Percentiles rank a stretch among this genome's conserved stretches.
phyloP scores from a whole-genome alignment of 1,140 invertebrate species.

The Uloborus diversus region DNA sequence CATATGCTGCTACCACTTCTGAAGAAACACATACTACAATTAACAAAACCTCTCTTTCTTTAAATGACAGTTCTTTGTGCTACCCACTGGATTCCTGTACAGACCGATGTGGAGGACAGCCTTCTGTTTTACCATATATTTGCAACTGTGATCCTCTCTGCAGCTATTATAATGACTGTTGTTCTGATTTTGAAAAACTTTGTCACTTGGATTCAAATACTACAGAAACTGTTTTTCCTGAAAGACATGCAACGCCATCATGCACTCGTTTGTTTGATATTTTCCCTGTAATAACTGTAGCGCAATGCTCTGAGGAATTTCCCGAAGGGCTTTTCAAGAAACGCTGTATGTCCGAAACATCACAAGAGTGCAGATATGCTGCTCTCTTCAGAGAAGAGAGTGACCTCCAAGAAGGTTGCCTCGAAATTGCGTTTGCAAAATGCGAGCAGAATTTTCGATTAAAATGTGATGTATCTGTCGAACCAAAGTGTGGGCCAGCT shows the following conservation, averaged over 20 bases:
- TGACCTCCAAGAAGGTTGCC: not conserved
- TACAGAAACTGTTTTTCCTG: not conserved
- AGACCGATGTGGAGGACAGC: conserved; percentile 15
- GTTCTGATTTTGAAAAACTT: conserved; percentile 5
- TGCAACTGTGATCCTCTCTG: conserved; percentile 44
- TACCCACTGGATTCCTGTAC: conserved; percentile 38
- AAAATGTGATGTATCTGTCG: conserved; percentile 8
- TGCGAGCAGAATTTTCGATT: not conserved
- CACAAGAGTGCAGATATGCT: not conserved
- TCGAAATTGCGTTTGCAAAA: not conserved
- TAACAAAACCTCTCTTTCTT: not conserved
- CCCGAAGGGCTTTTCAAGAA: not conserved
- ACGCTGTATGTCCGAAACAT: not conserved
- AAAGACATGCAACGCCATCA: not conserved
- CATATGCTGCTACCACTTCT: not conserved
- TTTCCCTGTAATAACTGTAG: not conserved
- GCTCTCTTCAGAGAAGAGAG: not conserved
- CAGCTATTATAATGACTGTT: conserved; percentile 33
- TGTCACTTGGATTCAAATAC: not conserved
- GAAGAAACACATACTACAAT: not conserved
- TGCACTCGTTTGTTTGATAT: conserved; percentile 10
- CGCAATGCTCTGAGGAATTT: not conserved
- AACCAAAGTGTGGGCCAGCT: not conserved
- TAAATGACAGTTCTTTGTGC: not conserved
- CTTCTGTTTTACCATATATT: not conserved